phyloP scores from a whole-genome alignment of 2,797 vertebrate species.

The Notolabrus celidotus region DNA sequence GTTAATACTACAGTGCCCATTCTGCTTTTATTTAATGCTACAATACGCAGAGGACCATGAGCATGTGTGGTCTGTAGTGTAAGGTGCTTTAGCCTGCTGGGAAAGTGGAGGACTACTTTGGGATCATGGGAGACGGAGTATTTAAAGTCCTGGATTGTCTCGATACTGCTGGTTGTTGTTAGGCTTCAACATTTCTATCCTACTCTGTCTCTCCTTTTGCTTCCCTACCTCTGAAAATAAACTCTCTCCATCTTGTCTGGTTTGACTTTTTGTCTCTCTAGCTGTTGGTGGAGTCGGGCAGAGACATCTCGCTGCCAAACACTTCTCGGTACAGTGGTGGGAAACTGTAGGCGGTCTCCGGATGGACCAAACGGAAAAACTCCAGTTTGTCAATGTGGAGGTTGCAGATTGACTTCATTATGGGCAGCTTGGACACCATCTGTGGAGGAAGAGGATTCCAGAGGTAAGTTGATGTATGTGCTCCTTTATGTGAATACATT shows the following conservation, averaged over 20 bases:
- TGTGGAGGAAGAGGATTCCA: slow-evolving; percentile 62
- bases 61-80: slow-evolving; percentile 80
- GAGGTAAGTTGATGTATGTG: slow-evolving; percentile 5
- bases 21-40: slow-evolving; percentile 74
- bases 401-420: slow-evolving; percentile 94
- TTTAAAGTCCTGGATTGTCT: slow-evolving; percentile 83
- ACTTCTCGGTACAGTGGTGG: slow-evolving; percentile 94
- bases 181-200: slow-evolving; percentile 72
- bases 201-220: slow-evolving; percentile 69
- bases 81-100: slow-evolving; percentile 81
- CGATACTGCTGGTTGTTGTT: slow-evolving; percentile 77
- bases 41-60: slow-evolving; percentile 75
- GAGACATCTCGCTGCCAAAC: slow-evolving; percentile 91
- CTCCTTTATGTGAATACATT: not conserved
- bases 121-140: slow-evolving; percentile 71
- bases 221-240: slow-evolving; percentile 58
- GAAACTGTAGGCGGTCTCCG: slow-evolving; percentile 91
- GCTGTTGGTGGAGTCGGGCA: slow-evolving; percentile 88
- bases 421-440: slow-evolving; percentile 92
- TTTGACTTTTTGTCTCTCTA: slow-evolving; percentile 75
- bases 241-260: slow-evolving; percentile 50
- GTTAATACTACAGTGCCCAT: slow-evolving; percentile 56
- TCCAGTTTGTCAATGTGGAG: slow-evolving; percentile 94
- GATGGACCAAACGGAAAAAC: slow-evolving; percentile 93
- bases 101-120: slow-evolving; percentile 79